Conservation (phyloP, 2,888 invertebrate genomes). For the Trichacis sp. region DNA sequence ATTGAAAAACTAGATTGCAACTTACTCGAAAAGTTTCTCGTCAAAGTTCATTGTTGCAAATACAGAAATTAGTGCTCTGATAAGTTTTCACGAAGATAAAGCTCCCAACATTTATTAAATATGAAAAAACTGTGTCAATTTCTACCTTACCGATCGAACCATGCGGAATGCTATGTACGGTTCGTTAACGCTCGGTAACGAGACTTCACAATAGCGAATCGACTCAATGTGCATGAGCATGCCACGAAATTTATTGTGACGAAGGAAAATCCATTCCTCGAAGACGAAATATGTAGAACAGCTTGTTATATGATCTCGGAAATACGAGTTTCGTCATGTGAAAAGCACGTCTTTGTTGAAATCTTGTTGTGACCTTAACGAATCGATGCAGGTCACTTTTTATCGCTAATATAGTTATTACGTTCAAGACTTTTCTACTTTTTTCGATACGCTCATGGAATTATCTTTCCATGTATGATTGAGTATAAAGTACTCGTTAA, state of each 20-base stretch:
- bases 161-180: no score
- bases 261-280: background rate
- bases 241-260: background rate
- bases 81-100: no score
- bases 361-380: background rate
- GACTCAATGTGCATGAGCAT: background rate
- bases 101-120: no score
- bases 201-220: background rate
- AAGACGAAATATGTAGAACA: background rate
- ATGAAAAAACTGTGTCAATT: no score
- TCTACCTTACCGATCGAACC: no score
- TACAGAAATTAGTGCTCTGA: no score
- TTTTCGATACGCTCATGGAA: background rate
- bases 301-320: background rate
- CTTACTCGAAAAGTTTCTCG: no score
- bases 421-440: background rate
- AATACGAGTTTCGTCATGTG: background rate
- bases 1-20: no score
- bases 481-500: background rate
- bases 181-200: no score
- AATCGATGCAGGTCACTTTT: no score
- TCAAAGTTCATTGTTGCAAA: no score
- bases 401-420: no score
- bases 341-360: background rate
- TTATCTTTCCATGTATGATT: background rate